A percentile compares a stretch with the other conserved stretches of the same genome.
Conservation (phyloP, 2,888 invertebrate genomes). For the Emesis russula region DNA sequence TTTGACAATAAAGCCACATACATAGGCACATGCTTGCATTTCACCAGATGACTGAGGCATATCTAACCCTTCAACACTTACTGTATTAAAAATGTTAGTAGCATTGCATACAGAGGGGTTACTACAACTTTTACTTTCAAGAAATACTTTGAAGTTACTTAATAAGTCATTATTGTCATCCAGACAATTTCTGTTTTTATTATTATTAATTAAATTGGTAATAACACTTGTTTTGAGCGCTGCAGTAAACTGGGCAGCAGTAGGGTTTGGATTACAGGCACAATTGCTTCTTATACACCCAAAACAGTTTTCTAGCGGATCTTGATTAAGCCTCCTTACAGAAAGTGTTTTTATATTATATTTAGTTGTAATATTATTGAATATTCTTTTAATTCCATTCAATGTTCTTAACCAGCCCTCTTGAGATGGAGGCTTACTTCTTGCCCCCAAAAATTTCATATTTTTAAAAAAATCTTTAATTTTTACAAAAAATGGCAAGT, state of each 20-base stretch:
- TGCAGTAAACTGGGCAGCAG: background rate
- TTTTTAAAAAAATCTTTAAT: conserved; percentile 45
- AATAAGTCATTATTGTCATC: background rate
- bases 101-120: conserved; percentile 17
- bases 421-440: conserved; percentile 40
- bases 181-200: conserved; percentile 10
- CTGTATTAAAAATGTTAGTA: background rate
- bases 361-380: background rate
- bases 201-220: background rate
- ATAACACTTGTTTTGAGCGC: background rate
- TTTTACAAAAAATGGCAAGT: conserved; percentile 32
- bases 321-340: conserved; percentile 31
- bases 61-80: conserved; percentile 16
- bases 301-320: conserved; percentile 25
- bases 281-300: conserved; percentile 16
- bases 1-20: background rate
- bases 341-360: conserved; percentile 27
- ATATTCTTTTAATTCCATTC: conserved; percentile 19
- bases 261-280: background rate
- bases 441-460: conserved; percentile 54
- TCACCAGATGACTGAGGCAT: background rate
- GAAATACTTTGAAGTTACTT: conserved; percentile 43
- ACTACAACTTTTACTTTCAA: conserved; percentile 24
- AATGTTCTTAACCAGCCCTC: conserved; percentile 51
- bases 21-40: conserved; percentile 21